Base-by-base conservation (phyloP, 2,888 invertebrate genomes). In the Drosophila algonquin region DNA sequence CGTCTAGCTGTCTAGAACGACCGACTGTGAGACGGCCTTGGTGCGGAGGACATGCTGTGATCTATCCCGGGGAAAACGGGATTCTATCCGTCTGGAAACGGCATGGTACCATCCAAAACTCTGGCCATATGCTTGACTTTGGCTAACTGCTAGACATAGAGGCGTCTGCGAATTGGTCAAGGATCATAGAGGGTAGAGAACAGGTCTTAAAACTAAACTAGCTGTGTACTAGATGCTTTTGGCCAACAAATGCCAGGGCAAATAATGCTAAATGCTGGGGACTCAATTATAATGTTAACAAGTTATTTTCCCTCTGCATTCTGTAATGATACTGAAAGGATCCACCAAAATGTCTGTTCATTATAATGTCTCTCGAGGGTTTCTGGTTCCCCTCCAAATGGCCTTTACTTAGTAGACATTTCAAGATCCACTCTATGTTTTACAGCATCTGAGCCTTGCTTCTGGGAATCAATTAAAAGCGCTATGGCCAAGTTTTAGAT, bases 1-100 rank as follows among this genome's bases (percentile, higher is more conserved):
- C 83, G 86, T 84, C 86, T 75, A 68, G 75, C 27, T 74, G 87
- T 87, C 84, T 83, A 35, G 63, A 44, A 35, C 16, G 32, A 44
- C 35, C 40, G 27, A 64, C 50, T 45, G 57, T 44, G 69, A 35
- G 57, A 57, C 57, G 63, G 53, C 76, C 83, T 82, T 80, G 76
- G 47, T 63, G 32, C 35, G 18, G 18, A 51, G 46, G 48, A 45
- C 69, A 59, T 24, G 69, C 67, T 48, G 77, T 8, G 79, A 32
- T 12, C 56, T 7, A 35, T 6, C 21, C 56, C 30, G 61, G 55
- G 54, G 14, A 40, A 47, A 48, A 52, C 53, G 53, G 50, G 50
- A 50, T 10, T 14, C 59, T 16, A 53, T 10, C 54, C 16, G 56
- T 54, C 35, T 21, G 24, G 40, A 18, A 40, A 14, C 27, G 21